Evolutionary conservation across 53 echinoderm and acorn worm genomes (phyloP).

Genomic region (Actinopyga echinites): DNA sequence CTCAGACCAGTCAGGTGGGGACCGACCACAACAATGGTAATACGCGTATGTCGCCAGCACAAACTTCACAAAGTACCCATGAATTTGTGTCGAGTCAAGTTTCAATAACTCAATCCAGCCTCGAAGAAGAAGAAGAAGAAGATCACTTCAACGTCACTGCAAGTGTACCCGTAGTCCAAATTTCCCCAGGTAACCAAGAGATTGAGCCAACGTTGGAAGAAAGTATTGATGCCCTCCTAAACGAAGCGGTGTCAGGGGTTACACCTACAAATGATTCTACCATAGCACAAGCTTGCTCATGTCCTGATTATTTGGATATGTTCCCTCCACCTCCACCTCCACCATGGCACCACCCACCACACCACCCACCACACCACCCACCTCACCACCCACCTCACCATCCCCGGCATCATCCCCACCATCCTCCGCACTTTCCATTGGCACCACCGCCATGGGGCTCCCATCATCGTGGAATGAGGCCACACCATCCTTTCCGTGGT

Average conservation of each 20-base stretch:
- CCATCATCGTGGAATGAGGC: constrained; percentile 15
- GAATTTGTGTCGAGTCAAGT: no score
- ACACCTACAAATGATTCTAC: not conserved
- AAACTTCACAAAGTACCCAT: no score
- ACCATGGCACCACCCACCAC: constrained; percentile 26
- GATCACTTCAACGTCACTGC: no score
- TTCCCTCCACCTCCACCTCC: constrained; percentile 20
- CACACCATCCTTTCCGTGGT: not conserved
- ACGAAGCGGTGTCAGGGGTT: not conserved
- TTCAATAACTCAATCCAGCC: no score
- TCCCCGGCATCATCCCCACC: not conserved
- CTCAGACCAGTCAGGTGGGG: no score
- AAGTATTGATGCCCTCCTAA: constrained; percentile 11
- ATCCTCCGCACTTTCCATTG: not conserved
- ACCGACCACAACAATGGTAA: no score
- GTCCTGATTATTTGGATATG: not conserved
- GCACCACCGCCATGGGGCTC: not conserved
- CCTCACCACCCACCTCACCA: constrained; percentile 16
- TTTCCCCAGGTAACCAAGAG: no score
- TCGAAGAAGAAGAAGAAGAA: no score
- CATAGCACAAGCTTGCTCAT: not conserved
- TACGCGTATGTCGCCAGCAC: no score
- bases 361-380: not conserved
- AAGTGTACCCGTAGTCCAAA: no score
- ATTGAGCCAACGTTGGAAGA: not conserved